phyloP scores from a whole-genome alignment of 2,113 vertebrate genomes.

The Anas platyrhynchos region DNA sequence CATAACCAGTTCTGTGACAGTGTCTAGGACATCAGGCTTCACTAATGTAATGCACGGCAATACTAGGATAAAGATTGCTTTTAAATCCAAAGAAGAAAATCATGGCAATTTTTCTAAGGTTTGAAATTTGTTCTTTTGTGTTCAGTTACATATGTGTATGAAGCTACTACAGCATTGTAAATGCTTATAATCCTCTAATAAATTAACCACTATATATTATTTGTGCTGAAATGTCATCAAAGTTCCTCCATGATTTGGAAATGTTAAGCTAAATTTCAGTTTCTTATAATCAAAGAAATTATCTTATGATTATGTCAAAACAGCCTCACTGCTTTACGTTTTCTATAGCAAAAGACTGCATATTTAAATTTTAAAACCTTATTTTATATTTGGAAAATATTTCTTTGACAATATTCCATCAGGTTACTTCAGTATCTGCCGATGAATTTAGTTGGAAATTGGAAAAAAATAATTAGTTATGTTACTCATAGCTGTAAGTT shows the following conservation, averaged over 20 bases:
- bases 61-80: not conserved
- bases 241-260: not conserved
- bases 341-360: not conserved
- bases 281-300: not conserved
- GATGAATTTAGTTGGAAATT: not conserved
- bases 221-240: not conserved
- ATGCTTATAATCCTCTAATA: not conserved
- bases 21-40: not conserved
- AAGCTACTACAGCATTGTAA: not conserved
- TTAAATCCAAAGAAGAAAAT: not conserved
- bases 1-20: not conserved
- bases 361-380: not conserved
- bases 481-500: not conserved
- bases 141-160: accelerated
- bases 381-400: not conserved
- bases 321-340: not conserved
- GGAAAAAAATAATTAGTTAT: not conserved
- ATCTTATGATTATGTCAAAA: not conserved
- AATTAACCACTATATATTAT: not conserved
- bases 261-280: not conserved
- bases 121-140: not conserved
- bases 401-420: not conserved
- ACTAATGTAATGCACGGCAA: not conserved
- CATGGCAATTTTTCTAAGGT: not conserved
- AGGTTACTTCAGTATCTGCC: not conserved